Evolutionary conservation across 2,888 invertebrate species (phyloP).

Genomic region (Lydus trimaculatus): DNA sequence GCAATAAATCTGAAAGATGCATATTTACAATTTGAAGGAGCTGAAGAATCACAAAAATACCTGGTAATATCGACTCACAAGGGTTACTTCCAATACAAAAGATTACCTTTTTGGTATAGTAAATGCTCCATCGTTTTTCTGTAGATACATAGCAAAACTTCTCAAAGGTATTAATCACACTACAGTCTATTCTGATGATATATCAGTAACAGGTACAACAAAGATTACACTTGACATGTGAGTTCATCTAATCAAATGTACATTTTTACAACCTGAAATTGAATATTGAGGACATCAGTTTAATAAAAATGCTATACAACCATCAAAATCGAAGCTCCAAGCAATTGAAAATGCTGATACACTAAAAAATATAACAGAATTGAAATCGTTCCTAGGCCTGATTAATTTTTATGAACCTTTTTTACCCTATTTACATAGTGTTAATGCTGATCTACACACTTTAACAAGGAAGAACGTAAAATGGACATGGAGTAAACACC

Average conservation of each 20-base stretch:
- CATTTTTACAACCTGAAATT: constrained; percentile 16
- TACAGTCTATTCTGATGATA: constrained; percentile 1
- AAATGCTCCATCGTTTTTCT: constrained; percentile 29
- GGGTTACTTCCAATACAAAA: constrained; percentile 24
- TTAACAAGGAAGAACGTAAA: too few relatives aligned
- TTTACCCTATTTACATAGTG: too few relatives aligned
- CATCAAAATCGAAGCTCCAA: constrained; percentile 21
- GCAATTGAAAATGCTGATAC: too few relatives aligned
- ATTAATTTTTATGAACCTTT: too few relatives aligned
- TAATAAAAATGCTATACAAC: constrained; percentile 28
- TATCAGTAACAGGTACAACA: neutral
- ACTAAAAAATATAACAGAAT: too few relatives aligned
- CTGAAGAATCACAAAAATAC: constrained; percentile 10
- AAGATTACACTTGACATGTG: constrained; percentile 13
- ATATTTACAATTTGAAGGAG: constrained; percentile 27
- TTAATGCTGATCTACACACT: too few relatives aligned
- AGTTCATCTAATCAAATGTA: constrained; percentile 23
- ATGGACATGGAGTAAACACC: constrained; percentile 21
- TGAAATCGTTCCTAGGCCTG: too few relatives aligned
- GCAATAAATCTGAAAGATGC: constrained; percentile 25
- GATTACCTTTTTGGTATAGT: constrained; percentile 32
- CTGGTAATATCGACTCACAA: neutral
- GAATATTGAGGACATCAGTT: constrained; percentile 31
- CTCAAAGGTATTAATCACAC: constrained; percentile 18
- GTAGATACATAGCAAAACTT: constrained; percentile 29